phyloP scores from a whole-genome alignment of 2,797 vertebrate genomes.

The Sciurus carolinensis region DNA sequence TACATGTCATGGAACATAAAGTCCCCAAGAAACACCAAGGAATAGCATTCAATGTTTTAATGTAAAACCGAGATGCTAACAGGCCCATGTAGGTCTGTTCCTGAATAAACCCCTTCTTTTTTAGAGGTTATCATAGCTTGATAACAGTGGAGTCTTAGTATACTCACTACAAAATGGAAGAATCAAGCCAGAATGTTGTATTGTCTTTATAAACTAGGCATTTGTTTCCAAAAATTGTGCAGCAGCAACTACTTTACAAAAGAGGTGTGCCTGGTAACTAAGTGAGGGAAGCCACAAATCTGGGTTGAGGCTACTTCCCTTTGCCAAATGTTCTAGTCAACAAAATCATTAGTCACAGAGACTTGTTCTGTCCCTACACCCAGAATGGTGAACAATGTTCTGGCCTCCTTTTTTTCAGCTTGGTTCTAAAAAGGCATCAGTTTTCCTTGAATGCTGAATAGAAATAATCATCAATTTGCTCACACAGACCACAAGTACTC shows the following conservation, averaged over 20 bases:
- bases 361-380: background rate
- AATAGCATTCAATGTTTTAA: background rate
- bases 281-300: background rate
- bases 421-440: background rate
- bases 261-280: background rate
- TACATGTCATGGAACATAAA: rapidly evolving
- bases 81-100: background rate
- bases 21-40: background rate
- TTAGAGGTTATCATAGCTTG: background rate
- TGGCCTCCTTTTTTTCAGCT: background rate
- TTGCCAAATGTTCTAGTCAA: background rate
- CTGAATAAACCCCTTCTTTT: background rate
- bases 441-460: background rate
- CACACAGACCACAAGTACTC: background rate
- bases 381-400: background rate
- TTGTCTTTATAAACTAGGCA: background rate
- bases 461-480: background rate
- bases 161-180: background rate
- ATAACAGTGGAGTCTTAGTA: background rate
- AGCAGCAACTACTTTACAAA: background rate
- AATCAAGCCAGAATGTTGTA: background rate
- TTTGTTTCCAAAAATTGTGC: background rate
- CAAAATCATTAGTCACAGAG: background rate
- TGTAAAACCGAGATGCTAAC: background rate
- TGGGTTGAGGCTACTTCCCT: rapidly evolving